phyloP scores from a whole-genome alignment of 2,888 invertebrate genomes.

The Spilarctia lutea region DNA sequence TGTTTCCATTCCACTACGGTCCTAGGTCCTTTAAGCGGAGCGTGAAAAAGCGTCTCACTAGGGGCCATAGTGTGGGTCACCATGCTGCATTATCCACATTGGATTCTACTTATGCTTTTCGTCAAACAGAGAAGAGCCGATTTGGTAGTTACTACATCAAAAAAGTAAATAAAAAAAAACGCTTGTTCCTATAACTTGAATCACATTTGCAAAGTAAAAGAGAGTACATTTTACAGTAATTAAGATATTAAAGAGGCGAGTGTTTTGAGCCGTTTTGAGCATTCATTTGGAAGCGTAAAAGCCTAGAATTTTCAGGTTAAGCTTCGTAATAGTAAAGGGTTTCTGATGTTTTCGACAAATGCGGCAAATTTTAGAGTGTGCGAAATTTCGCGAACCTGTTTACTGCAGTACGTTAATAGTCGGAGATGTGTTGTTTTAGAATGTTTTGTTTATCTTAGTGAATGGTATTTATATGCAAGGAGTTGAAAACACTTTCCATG shows the following conservation, averaged over 20 bases:
- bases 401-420: conserved; percentile 38
- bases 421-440: conserved; percentile 10
- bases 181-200: conserved; percentile 20
- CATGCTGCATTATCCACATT: too few species aligned
- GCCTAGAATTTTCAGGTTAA: conserved; percentile 64
- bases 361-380: conserved; percentile 41
- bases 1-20: too few species aligned
- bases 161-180: neutral
- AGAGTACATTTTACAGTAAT: conserved; percentile 66
- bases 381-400: conserved; percentile 44
- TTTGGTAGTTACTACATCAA: too few species aligned
- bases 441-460: conserved; percentile 4
- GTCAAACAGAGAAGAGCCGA: too few species aligned
- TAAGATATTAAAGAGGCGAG: conserved; percentile 68
- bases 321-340: conserved; percentile 51
- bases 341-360: conserved; percentile 56
- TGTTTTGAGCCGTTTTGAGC: conserved; percentile 63
- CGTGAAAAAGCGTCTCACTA: too few species aligned
- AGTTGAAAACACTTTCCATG: neutral
- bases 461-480: neutral
- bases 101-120: too few species aligned
- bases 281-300: conserved; percentile 63
- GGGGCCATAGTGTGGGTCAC: too few species aligned
- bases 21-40: too few species aligned
- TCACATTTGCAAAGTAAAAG: conserved; percentile 48